phyloP scores from a whole-genome alignment of 2,888 invertebrate genomes.

The Lasioglossum calceatum region DNA sequence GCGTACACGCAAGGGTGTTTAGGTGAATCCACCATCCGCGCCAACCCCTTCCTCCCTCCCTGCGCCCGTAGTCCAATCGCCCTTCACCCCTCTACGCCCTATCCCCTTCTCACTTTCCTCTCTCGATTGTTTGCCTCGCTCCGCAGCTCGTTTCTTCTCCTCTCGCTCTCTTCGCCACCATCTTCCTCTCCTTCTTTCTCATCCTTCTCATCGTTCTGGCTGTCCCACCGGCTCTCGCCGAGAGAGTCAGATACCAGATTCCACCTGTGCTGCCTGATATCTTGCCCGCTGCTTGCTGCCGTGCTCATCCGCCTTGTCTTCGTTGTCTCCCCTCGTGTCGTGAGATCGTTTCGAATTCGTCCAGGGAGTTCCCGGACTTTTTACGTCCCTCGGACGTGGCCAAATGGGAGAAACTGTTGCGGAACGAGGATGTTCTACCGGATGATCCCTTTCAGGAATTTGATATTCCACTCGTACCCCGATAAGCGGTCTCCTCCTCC shows the following conservation, averaged over 20 bases:
- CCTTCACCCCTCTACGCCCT: slow-evolving; percentile 1
- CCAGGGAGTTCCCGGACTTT: slow-evolving; percentile 23
- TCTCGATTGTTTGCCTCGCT: slow-evolving; percentile 21
- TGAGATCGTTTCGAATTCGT: slow-evolving; percentile 72
- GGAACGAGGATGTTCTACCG: slow-evolving; percentile 17
- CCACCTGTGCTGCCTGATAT: slow-evolving; percentile 81
- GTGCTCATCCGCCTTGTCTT: slow-evolving; percentile 69
- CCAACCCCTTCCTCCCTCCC: slow-evolving; percentile 3
- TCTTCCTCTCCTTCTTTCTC: slow-evolving; percentile 27
- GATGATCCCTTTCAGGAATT: slow-evolving; percentile 16
- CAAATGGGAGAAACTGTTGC: slow-evolving; percentile 22
- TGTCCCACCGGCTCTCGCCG: slow-evolving; percentile 65
- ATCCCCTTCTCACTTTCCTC: slow-evolving; percentile 15
- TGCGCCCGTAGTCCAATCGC: not conserved
- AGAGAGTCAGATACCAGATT: slow-evolving; percentile 80
- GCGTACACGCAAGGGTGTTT: slow-evolving; percentile 81
- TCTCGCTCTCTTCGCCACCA: slow-evolving; percentile 27
- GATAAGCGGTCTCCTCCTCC: not conserved
- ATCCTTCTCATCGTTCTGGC: slow-evolving; percentile 51
- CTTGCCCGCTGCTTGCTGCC: slow-evolving; percentile 70
- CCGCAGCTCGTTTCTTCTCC: slow-evolving; percentile 36
- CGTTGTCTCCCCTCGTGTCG: slow-evolving; percentile 67
- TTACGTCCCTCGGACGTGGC: not conserved
- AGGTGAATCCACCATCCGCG: slow-evolving; percentile 70
- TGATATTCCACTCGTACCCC: slow-evolving; percentile 16